Percentiles rank a stretch among this genome's conserved stretches.
Evolutionary conservation across 2,113 vertebrate species (phyloP).

Genomic region (Rana temporaria): DNA sequence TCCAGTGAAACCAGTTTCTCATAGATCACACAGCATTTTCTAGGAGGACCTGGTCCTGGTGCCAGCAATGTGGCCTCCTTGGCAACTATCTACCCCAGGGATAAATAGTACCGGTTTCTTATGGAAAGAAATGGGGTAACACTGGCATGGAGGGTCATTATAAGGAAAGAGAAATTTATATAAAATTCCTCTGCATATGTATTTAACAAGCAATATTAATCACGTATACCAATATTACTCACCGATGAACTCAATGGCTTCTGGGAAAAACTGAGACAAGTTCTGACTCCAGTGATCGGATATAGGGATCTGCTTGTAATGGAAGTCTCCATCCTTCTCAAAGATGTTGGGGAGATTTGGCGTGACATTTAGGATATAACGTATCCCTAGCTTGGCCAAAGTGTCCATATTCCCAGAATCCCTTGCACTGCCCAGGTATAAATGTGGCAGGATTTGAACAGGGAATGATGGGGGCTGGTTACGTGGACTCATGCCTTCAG

Average conservation of each 20-base stretch:
- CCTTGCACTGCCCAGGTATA: constrained; percentile 87
- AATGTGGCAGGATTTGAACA: constrained; percentile 87
- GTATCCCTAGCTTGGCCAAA: constrained; percentile 82
- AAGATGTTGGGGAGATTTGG: constrained; percentile 90
- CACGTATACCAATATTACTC: constrained; percentile 60
- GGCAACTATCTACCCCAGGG: no score
- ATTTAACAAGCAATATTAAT: no score
- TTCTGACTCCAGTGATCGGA: constrained; percentile 92
- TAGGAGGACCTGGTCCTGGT: not conserved
- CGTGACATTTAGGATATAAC: constrained; percentile 89
- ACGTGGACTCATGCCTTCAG: constrained; percentile 75
- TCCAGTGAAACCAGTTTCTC: not conserved
- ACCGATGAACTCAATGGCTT: constrained; percentile 90
- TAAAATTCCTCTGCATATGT: no score
- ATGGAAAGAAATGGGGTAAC: no score
- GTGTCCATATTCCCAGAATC: constrained; percentile 85
- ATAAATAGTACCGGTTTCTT: no score
- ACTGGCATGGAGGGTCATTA: no score
- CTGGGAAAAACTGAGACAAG: constrained; percentile 88
- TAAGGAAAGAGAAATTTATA: no score
- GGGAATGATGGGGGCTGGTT: constrained; percentile 80
- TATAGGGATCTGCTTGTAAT: constrained; percentile 91
- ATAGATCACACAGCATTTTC: not conserved
- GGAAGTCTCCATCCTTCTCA: constrained; percentile 84
- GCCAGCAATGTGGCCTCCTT: no score